A percentile compares a stretch with the other conserved stretches of the same genome.
Evolutionary conservation across 2,888 invertebrate species (phyloP).

Genomic region (Pandemis corylana): DNA sequence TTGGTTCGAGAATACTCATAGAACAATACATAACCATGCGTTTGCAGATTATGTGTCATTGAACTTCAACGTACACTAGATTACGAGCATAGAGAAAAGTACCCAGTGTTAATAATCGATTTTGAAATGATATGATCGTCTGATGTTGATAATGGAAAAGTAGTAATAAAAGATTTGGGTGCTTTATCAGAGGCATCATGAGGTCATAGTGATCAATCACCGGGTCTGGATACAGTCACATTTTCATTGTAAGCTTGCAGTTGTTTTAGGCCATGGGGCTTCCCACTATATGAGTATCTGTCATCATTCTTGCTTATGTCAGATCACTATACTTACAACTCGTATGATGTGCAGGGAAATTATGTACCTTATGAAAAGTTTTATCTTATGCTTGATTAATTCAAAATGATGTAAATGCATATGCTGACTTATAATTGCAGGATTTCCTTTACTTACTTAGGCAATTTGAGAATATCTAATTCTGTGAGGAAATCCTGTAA

Average conservation of each 20-base stretch:
- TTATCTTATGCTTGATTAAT: not conserved
- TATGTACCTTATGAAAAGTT: not conserved
- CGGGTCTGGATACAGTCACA: not conserved
- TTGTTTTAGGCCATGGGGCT: no score
- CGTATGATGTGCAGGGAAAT: no score
- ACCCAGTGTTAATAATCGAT: slow-evolving; percentile 5
- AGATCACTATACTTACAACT: no score
- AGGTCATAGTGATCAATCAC: not conserved
- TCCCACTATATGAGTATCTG: no score
- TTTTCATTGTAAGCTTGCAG: not conserved
- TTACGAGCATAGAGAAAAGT: slow-evolving; percentile 3
- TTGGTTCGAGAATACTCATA: slow-evolving; percentile 1
- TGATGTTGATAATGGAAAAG: slow-evolving; percentile 18
- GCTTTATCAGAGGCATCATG: not conserved
- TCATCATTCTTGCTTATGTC: no score
- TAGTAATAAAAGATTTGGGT: slow-evolving; percentile 6
- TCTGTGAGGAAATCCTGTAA: slow-evolving; percentile 30
- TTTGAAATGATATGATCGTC: slow-evolving; percentile 6
- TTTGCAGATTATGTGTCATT: slow-evolving; percentile 23
- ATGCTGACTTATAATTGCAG: slow-evolving; percentile 11
- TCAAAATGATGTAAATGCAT: not conserved
- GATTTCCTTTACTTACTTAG: slow-evolving; percentile 32
- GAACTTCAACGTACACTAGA: slow-evolving; percentile 3
- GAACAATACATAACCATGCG: slow-evolving; percentile 3
- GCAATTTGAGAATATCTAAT: slow-evolving; percentile 9